Evolutionary conservation across 2,797 vertebrate genomes (phyloP).

Genomic region (Heliangelus exortis): DNA sequence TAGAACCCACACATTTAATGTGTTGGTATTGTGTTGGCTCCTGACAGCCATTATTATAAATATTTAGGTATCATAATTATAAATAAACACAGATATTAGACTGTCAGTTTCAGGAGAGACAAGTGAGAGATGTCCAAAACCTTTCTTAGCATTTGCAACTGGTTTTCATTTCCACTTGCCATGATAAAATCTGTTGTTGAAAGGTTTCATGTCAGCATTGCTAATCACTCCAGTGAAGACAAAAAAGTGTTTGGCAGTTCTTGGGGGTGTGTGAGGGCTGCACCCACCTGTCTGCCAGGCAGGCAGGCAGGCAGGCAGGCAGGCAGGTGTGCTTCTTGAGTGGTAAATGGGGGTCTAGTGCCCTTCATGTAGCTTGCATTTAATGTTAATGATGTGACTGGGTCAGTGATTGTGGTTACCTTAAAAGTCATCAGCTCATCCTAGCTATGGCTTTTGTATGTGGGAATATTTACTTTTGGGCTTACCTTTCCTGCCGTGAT

Average conservation of each 20-base stretch:
- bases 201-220: background rate
- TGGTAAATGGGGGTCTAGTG: rapidly evolving
- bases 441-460: background rate
- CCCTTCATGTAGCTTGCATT: background rate
- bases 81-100: background rate
- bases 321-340: background rate
- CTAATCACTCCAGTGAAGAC: background rate
- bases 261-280: background rate
- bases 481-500: background rate
- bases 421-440: background rate
- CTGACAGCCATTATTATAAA: background rate
- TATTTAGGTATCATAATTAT: too few relatives aligned
- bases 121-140: rapidly evolving
- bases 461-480: background rate
- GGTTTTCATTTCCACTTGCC: background rate
- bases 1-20: background rate
- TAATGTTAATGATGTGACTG: background rate
- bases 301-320: background rate
- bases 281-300: background rate
- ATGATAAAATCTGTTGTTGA: background rate
- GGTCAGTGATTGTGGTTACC: background rate
- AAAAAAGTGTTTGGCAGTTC: background rate
- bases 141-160: background rate
- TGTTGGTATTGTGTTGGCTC: background rate
- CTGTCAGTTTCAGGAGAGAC: background rate